Conservation (phyloP, 1,140 invertebrate genomes). For the Neodiprion fabricii region DNA sequence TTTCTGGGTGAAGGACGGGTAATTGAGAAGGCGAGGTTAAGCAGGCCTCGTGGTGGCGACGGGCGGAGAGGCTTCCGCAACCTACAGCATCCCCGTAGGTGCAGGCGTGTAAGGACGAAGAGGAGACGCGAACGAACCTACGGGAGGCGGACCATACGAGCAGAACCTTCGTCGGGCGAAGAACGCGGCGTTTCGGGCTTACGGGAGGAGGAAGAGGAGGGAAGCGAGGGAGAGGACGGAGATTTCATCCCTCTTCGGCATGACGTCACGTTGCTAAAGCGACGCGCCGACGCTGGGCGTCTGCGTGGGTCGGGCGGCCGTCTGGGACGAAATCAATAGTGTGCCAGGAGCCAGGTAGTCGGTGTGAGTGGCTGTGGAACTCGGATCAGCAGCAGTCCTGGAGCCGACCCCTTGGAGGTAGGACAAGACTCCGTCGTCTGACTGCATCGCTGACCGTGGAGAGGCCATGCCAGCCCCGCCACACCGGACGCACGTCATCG, state of each 20-base stretch:
- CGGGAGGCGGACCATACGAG: too few species aligned
- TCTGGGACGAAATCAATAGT: conserved; percentile 60
- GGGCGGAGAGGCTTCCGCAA: too few species aligned
- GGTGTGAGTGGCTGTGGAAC: conserved; percentile 52
- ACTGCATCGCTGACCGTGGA: conserved; percentile 34
- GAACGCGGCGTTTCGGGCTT: too few species aligned
- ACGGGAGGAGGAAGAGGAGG: background rate
- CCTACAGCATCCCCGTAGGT: too few species aligned
- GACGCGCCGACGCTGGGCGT: conserved; percentile 58
- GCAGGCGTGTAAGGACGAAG: too few species aligned
- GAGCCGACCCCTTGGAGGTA: conserved; percentile 55
- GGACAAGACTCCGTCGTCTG: conserved; percentile 42
- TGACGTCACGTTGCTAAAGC: conserved; percentile 63
- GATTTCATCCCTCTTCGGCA: conserved; percentile 26
- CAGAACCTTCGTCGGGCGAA: too few species aligned
- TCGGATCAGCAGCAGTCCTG: conserved; percentile 57
- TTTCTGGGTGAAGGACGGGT: too few species aligned
- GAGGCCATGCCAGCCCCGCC: conserved; percentile 49
- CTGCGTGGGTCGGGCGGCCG: conserved; percentile 55
- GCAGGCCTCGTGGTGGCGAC: too few species aligned
- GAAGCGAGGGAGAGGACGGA: background rate
- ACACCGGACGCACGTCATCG: conserved; percentile 18
- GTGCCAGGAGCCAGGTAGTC: conserved; percentile 56
- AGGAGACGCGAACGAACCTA: too few species aligned
- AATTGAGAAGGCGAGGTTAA: too few species aligned